Conservation (phyloP, 2,797 vertebrate genomes). For the Danio tinwini region DNA sequence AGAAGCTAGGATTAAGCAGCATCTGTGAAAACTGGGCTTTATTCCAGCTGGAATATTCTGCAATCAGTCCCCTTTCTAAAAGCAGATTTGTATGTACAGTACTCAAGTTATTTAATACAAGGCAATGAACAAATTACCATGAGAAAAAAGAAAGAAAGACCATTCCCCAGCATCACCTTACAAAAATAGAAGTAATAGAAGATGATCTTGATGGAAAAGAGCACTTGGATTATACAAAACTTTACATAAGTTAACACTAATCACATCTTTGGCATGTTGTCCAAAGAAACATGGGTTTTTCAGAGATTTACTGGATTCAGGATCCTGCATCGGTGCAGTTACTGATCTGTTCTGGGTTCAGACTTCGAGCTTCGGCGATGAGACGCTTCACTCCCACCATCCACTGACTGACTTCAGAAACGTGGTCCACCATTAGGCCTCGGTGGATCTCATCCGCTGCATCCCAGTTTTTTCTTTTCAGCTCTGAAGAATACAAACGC, state of each 20-base stretch:
- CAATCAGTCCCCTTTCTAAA: not conserved
- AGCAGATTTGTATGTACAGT: constrained; percentile 5
- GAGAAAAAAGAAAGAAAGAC: not conserved
- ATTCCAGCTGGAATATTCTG: not conserved
- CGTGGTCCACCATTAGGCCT: constrained; percentile 92
- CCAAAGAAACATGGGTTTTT: not conserved
- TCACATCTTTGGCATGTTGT: not conserved
- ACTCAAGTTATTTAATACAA: not conserved
- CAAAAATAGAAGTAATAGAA: not conserved
- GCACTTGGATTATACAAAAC: not conserved
- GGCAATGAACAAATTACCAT: not conserved
- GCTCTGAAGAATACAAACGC: constrained; percentile 71
- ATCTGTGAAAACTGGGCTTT: not conserved
- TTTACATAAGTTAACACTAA: constrained; percentile 1
- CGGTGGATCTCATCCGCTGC: constrained; percentile 89
- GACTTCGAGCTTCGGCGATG: constrained; percentile 85
- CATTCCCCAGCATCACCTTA: not conserved
- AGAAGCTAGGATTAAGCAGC: no score
- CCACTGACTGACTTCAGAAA: constrained; percentile 95
- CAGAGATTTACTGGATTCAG: not conserved
- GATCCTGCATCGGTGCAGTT: not conserved
- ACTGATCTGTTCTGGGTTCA: constrained; percentile 67
- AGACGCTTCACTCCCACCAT: constrained; percentile 94
- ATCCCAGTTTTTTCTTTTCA: constrained; percentile 82
- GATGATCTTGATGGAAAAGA: not conserved